phyloP scores from a whole-genome alignment of 2,888 invertebrate species.

The Melangyna quadrimaculata region DNA sequence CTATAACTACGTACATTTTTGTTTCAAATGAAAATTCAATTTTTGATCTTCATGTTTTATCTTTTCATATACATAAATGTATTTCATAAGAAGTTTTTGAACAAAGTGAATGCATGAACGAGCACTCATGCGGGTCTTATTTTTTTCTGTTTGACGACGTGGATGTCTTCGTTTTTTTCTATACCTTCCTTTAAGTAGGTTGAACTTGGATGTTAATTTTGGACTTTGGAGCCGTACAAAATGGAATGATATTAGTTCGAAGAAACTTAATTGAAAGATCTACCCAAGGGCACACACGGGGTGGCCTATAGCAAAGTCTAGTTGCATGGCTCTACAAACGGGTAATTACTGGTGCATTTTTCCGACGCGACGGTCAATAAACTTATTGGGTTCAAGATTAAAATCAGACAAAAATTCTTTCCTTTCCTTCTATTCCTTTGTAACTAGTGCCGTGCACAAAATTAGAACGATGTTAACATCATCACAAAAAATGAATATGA shows the following conservation, averaged over 20 bases:
- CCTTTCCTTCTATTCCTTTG: too few species aligned
- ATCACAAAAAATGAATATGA: too few species aligned
- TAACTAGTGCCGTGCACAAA: too few species aligned
- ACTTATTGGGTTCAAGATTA: too few species aligned
- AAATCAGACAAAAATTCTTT: too few species aligned
- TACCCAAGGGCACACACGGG: too few species aligned
- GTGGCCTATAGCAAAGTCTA: too few species aligned
- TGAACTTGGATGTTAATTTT: not conserved
- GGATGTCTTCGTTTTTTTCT: not conserved
- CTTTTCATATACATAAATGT: not conserved
- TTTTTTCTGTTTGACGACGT: not conserved
- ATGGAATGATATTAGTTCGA: not conserved
- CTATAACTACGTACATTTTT: not conserved
- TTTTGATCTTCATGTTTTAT: slow-evolving; percentile 38
- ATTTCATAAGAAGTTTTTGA: not conserved
- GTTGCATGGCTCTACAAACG: too few species aligned
- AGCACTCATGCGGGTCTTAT: not conserved
- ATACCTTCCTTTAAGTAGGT: not conserved
- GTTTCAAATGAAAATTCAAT: slow-evolving; percentile 49
- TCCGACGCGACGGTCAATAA: too few species aligned
- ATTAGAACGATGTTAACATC: too few species aligned
- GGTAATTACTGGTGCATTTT: too few species aligned
- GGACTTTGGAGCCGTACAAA: too few species aligned
- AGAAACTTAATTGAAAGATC: not conserved
- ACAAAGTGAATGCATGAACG: slow-evolving; percentile 8